Conservation (phyloP, 2,113 vertebrate species). For the Agapornis roseicollis region DNA sequence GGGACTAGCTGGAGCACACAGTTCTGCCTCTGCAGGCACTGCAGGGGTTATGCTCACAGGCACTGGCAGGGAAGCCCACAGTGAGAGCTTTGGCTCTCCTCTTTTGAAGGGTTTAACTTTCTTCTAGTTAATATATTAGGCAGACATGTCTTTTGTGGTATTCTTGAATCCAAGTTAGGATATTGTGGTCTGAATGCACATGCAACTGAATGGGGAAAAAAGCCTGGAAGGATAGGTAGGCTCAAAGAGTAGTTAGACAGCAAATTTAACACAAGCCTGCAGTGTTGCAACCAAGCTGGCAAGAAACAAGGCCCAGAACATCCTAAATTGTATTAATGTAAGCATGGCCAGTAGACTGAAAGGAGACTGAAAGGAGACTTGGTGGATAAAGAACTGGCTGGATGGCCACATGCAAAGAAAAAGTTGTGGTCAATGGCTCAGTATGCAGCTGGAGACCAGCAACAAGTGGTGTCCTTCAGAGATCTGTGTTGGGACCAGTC, state of each 20-base stretch:
- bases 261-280: neutral
- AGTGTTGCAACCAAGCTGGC: neutral
- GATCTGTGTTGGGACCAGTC: too few relatives aligned
- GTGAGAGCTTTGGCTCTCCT: neutral
- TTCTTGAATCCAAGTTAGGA: neutral
- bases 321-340: neutral
- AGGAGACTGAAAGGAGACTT: neutral
- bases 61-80: neutral
- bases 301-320: neutral
- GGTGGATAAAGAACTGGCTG: too few relatives aligned
- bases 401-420: too few relatives aligned
- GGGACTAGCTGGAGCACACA: neutral
- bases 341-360: neutral
- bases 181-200: neutral
- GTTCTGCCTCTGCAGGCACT: neutral
- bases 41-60: fast-evolving
- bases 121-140: neutral
- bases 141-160: neutral
- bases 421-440: too few relatives aligned
- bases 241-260: neutral
- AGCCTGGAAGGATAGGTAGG: neutral
- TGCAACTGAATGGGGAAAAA: neutral
- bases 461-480: too few relatives aligned
- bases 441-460: too few relatives aligned
- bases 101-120: neutral